Conservation (phyloP, 2,113 vertebrate genomes). For the Ramphastos sulfuratus region DNA sequence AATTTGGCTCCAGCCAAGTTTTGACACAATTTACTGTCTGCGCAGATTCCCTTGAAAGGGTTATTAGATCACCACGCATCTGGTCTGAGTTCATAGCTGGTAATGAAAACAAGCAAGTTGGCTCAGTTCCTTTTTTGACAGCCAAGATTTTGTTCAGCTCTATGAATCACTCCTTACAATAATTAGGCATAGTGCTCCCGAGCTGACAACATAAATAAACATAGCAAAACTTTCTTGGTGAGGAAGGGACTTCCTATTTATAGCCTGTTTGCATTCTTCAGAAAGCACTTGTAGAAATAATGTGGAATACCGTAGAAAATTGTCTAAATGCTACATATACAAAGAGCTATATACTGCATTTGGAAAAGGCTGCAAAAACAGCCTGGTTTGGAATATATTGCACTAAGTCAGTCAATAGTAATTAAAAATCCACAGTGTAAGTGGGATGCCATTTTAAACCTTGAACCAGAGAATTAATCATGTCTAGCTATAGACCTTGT, state of each 20-base stretch:
- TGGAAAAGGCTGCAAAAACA: neutral
- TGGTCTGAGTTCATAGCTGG: neutral
- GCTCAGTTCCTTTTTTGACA: neutral
- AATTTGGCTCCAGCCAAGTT: neutral
- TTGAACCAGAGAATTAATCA: neutral
- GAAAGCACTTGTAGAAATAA: neutral
- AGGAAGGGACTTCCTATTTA: neutral
- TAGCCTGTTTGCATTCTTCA: neutral
- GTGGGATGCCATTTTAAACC: neutral
- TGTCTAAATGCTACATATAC: neutral
- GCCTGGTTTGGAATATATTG: neutral
- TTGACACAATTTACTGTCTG: neutral
- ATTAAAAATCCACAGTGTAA: neutral
- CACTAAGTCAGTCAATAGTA: neutral
- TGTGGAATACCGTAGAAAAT: fast-evolving
- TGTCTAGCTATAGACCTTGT: neutral
- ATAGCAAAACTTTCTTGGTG: neutral
- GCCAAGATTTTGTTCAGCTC: neutral
- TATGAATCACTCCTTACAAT: neutral
- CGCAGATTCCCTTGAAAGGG: neutral
- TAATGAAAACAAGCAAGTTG: neutral
- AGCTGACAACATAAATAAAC: neutral
- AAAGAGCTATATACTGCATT: neutral
- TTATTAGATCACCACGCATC: neutral
- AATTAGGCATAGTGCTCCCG: neutral